Conservation (phyloP, 2,113 vertebrate species). For the Polypterus senegalus region DNA sequence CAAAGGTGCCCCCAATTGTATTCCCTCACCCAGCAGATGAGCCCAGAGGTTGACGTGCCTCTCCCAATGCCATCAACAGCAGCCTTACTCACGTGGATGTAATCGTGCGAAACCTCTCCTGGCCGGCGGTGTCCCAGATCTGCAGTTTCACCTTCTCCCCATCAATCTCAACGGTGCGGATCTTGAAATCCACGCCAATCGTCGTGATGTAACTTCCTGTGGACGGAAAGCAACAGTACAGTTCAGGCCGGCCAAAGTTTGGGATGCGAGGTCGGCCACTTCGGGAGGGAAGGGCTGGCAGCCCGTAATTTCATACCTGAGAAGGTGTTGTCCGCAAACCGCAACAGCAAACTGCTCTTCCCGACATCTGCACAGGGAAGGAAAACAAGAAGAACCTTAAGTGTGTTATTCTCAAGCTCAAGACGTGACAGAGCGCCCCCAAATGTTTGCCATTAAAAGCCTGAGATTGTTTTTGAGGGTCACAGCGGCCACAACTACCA, state of each 20-base stretch:
- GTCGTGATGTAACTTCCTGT: slow-evolving; percentile 71
- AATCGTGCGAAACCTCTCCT: slow-evolving; percentile 66
- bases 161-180: slow-evolving; percentile 59
- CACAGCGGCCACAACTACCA: too few relatives aligned
- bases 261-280: too few relatives aligned
- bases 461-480: too few relatives aligned
- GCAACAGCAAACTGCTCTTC: slow-evolving; percentile 67
- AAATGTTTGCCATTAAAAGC: too few relatives aligned
- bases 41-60: too few relatives aligned
- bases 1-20: too few relatives aligned
- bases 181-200: slow-evolving; percentile 69
- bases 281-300: too few relatives aligned
- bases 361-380: slow-evolving; percentile 50
- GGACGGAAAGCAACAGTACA: neutral
- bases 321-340: slow-evolving; percentile 70
- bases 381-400: neutral
- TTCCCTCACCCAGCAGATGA: too few relatives aligned
- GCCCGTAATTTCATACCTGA: slow-evolving; percentile 38
- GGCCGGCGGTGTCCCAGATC: slow-evolving; percentile 71
- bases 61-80: neutral
- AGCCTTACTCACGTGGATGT: slow-evolving; percentile 52
- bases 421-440: too few relatives aligned
- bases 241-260: neutral
- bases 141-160: slow-evolving; percentile 66
- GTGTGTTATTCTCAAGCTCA: too few relatives aligned